Evolutionary conservation across 2,888 invertebrate genomes (phyloP), one percentile per base, ranked within the genome.

Genomic region (Tridacna crocea): DNA sequence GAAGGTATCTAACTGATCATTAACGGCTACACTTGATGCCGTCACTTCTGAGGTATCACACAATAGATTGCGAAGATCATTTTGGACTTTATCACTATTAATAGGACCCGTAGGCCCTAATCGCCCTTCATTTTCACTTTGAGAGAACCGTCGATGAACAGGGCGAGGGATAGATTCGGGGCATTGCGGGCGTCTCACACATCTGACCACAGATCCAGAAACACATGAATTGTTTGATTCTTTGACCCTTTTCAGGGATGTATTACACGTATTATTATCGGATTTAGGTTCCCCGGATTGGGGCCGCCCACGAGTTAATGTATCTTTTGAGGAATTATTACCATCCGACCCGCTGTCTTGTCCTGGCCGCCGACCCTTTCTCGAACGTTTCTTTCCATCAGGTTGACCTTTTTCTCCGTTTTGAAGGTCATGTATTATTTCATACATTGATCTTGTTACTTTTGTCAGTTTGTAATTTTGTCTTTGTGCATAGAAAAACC

Each of bases 401-500:
- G 61, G 48, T 24, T 63, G 60, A 19, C 26, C 77, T n/a, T 84
- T 84, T 66, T 88, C 85, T 26, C 88, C 88, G 72, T 72, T 80
- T 82, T 89, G 88, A 24, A 90, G 82, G 78, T 90, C 90, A 61
- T 89, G 87, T 72, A 90, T 90, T 27, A 90, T 90, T 79, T 89
- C 88, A 78, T 88, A 88, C 90, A 90, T 90, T 60, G 89, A 89
- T 36, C 88, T 80, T 27, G 88, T 89, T 65, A 90, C 90, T 76
- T 89, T 90, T 27, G 88, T 89, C 47, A 90, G 76, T 82, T 90
- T 88, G 72, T 90, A 88, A 87, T 89, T 89, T 58, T 90, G 84
- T 80, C 86, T 84, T 77, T 90, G 88, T 72, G 83, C 81, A 58
- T 88, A 88, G 4, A 84, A 85, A 79, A 90, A 90, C 15, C 81